phyloP scores from a whole-genome alignment of 2,888 invertebrate species.

The Pyrgus malvae region DNA sequence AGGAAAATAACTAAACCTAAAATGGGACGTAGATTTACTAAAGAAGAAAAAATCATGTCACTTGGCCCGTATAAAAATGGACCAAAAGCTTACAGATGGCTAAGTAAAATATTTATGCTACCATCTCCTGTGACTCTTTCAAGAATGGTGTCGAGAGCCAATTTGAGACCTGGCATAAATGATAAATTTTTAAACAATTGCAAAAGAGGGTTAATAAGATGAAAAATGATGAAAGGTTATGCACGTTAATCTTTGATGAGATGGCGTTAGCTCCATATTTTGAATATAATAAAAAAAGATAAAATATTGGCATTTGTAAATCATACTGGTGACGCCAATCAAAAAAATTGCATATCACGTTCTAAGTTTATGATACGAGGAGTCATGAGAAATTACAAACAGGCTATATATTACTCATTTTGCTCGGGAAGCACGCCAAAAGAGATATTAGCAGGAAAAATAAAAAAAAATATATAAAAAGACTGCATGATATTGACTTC shows the following conservation, averaged over 20 bases:
- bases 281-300: neutral
- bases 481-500: neutral
- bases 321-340: neutral
- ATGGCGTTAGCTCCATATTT: neutral
- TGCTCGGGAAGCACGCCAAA: neutral
- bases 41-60: neutral
- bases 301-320: neutral
- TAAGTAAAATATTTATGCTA: neutral
- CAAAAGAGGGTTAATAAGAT: neutral
- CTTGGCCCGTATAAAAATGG: neutral
- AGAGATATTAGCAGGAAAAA: neutral
- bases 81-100: neutral
- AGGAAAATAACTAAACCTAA: neutral
- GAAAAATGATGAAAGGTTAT: neutral
- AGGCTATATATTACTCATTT: neutral
- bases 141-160: neutral
- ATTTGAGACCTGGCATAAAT: neutral
- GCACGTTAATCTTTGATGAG: neutral
- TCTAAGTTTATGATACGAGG: neutral
- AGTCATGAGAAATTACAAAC: neutral
- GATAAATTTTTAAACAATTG: constrained; percentile 1
- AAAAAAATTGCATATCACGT: neutral
- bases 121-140: neutral
- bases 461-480: neutral
- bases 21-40: neutral